These are phyloP conservation scores for Epinotia ramella DNA, from an alignment of 2,888 invertebrate species.

Conservation along the genomic window DNA sequence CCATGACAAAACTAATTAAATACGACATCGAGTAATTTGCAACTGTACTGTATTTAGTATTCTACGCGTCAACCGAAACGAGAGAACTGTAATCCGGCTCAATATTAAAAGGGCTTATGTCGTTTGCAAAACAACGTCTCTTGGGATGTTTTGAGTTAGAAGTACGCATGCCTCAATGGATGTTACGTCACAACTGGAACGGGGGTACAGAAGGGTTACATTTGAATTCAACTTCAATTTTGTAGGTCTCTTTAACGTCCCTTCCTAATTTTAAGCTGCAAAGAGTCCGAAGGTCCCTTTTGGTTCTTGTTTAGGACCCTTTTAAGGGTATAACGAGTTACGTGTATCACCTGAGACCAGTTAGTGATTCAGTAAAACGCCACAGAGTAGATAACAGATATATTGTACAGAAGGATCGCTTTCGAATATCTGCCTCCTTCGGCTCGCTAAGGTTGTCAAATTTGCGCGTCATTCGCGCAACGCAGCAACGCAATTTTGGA, in stretches of 20 bases:
- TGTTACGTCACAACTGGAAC: constrained; percentile 33
- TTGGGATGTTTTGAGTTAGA: neutral
- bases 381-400: too few relatives aligned
- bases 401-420: too few relatives aligned
- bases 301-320: neutral
- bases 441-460: too few relatives aligned
- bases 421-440: too few relatives aligned
- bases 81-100: neutral
- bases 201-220: constrained; percentile 12
- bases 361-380: neutral
- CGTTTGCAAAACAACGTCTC: neutral
- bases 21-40: neutral
- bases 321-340: neutral
- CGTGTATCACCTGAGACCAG: constrained; percentile 6
- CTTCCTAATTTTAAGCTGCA: neutral
- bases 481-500: too few relatives aligned
- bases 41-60: neutral
- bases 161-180: constrained; percentile 15
- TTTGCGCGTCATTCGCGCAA: too few relatives aligned
- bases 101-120: neutral
- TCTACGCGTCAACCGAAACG: constrained; percentile 14
- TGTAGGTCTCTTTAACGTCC: constrained; percentile 1
- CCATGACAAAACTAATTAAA: neutral
- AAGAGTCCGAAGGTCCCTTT: neutral
- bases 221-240: constrained; percentile 7